These are phyloP conservation scores for Lobophora halterata DNA, from an alignment of 2,888 invertebrate species.

Conservation along the genomic window DNA sequence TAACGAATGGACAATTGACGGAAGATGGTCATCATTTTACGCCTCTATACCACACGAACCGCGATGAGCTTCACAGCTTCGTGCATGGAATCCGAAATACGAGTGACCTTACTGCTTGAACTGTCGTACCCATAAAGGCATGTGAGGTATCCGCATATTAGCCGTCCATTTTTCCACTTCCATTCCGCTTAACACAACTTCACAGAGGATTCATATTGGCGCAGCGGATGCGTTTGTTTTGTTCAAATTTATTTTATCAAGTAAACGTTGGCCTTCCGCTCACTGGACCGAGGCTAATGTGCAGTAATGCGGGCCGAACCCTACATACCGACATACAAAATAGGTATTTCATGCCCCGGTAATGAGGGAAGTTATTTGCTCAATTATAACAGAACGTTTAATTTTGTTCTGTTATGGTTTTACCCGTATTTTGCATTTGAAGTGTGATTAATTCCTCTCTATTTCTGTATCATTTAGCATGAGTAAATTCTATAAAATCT, in stretches of 20 bases:
- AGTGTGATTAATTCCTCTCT: slow-evolving; percentile 12
- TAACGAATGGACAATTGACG: too few relatives aligned
- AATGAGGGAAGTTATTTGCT: slow-evolving; percentile 70
- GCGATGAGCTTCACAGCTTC: too few relatives aligned
- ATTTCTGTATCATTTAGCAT: neutral
- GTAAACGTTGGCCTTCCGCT: slow-evolving; percentile 72
- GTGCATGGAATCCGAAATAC: too few relatives aligned
- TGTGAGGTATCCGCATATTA: slow-evolving; percentile 75
- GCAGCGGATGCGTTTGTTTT: slow-evolving; percentile 76
- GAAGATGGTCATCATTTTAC: too few relatives aligned
- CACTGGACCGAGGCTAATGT: slow-evolving; percentile 67
- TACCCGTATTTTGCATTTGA: slow-evolving; percentile 29
- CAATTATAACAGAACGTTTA: slow-evolving; percentile 60
- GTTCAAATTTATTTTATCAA: slow-evolving; percentile 80
- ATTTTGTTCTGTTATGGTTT: slow-evolving; percentile 33
- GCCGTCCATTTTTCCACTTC: slow-evolving; percentile 76
- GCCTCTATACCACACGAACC: too few relatives aligned
- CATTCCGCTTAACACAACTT: slow-evolving; percentile 74
- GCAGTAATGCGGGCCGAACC: slow-evolving; percentile 62
- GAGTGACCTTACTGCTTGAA: too few relatives aligned
- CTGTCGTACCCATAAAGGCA: too few relatives aligned
- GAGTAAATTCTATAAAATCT: slow-evolving; percentile 1
- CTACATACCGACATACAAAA: slow-evolving; percentile 35
- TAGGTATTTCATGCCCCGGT: slow-evolving; percentile 56
- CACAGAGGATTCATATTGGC: slow-evolving; percentile 78